phyloP scores from a whole-genome alignment of 2,888 invertebrate species.

The Lasioglossum malachurum region DNA sequence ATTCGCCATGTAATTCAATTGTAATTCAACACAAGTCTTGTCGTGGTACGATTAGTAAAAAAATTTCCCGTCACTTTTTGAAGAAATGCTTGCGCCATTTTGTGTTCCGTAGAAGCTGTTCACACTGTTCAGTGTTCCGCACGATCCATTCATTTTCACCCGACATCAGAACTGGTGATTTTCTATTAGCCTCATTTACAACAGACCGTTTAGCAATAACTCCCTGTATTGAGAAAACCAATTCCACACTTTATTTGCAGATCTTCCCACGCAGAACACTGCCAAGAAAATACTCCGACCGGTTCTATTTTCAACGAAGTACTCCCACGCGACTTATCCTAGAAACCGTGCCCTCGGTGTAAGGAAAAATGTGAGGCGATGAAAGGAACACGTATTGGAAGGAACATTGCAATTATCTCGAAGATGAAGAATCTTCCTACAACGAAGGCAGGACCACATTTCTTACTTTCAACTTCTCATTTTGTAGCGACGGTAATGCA shows the following conservation, averaged over 20 bases:
- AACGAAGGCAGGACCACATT: neutral
- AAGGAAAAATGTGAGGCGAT: neutral
- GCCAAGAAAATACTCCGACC: neutral
- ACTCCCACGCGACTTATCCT: neutral
- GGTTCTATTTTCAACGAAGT: neutral
- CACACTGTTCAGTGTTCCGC: neutral
- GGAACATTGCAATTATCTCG: neutral
- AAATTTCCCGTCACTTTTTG: too few relatives aligned
- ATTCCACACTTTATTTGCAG: neutral
- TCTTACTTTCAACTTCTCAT: neutral
- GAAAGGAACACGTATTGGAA: neutral
- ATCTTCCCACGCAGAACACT: neutral
- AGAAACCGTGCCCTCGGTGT: neutral
- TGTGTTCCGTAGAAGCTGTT: neutral
- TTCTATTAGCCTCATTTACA: neutral
- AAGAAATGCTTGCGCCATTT: neutral
- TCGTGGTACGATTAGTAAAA: too few relatives aligned
- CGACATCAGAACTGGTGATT: neutral
- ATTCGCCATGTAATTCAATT: too few relatives aligned
- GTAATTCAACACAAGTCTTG: too few relatives aligned
- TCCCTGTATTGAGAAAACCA: neutral
- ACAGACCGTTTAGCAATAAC: neutral
- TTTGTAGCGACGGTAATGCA: neutral
- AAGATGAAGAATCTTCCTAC: neutral
- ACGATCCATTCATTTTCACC: neutral